These are phyloP conservation scores for Syndactyla subalaris DNA, from an alignment of 2,797 vertebrate species.

Conservation along the genomic window DNA sequence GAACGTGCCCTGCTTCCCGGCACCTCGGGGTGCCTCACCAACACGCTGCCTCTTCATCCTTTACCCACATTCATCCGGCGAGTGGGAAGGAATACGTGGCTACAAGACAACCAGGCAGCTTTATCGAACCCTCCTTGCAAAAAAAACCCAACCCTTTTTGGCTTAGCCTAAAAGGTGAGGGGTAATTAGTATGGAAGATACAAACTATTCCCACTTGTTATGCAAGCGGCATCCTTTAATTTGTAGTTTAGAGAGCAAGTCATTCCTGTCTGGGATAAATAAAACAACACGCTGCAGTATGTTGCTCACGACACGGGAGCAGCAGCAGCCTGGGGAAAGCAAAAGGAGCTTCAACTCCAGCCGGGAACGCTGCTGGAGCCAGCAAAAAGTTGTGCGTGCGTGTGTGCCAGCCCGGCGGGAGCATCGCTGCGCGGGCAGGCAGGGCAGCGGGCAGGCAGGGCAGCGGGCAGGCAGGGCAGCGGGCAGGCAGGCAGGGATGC, in stretches of 20 bases:
- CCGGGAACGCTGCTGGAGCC: background rate
- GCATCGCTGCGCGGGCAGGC: background rate
- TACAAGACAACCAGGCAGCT: background rate
- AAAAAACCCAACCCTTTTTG: background rate
- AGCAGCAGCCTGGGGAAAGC: background rate
- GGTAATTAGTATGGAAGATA: conserved; percentile 62
- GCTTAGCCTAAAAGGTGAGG: background rate
- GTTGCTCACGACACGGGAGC: conserved; percentile 6
- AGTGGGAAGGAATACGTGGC: background rate
- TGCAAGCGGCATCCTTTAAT: conserved; percentile 64
- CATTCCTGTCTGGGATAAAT: conserved; percentile 66
- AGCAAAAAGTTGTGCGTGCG: conserved; percentile 49
- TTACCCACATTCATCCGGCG: background rate
- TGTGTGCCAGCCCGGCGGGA: background rate
- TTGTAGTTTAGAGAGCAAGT: conserved; percentile 55
- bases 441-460: no score
- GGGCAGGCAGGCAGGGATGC: background rate
- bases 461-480: no score
- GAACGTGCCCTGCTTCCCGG: background rate
- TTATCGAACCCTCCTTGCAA: background rate
- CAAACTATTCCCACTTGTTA: conserved; percentile 60
- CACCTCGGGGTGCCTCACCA: background rate
- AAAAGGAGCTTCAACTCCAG: background rate
- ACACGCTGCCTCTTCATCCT: background rate
- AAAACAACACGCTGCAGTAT: conserved; percentile 60